phyloP scores from a whole-genome alignment of 2,888 invertebrate genomes.

The Lagria hirta region DNA sequence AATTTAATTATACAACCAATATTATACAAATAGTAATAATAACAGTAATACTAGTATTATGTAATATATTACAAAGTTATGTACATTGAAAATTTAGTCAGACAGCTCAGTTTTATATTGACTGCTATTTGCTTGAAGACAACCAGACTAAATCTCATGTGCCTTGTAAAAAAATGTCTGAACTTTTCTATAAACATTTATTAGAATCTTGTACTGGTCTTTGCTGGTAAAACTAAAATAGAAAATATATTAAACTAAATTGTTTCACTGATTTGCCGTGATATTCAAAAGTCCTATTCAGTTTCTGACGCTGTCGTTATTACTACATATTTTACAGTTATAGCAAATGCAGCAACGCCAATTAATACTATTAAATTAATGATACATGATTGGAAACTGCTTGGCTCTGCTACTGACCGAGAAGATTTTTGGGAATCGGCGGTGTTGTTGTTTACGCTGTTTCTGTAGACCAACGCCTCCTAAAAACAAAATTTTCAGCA shows the following conservation, averaged over 20 bases:
- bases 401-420: slow-evolving; percentile 59
- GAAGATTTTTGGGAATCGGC: slow-evolving; percentile 40
- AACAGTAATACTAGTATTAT: slow-evolving; percentile 23
- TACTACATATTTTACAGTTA: slow-evolving; percentile 90
- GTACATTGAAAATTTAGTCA: slow-evolving; percentile 18
- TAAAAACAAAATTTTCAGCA: slow-evolving; percentile 23
- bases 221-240: slow-evolving; percentile 27
- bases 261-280: slow-evolving; percentile 1
- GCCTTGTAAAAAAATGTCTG: slow-evolving; percentile 19
- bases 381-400: slow-evolving; percentile 75
- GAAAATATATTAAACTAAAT: slow-evolving; percentile 27
- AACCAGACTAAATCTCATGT: slow-evolving; percentile 11
- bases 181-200: slow-evolving; percentile 19
- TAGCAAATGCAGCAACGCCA: slow-evolving; percentile 89
- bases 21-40: slow-evolving; percentile 20
- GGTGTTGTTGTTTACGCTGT: slow-evolving; percentile 39
- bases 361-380: slow-evolving; percentile 86
- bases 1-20: slow-evolving; percentile 11
- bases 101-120: too few relatives aligned
- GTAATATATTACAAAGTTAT: slow-evolving; percentile 26
- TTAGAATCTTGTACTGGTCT: slow-evolving; percentile 16
- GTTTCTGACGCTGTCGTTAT: slow-evolving; percentile 67
- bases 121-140: slow-evolving; percentile 4
- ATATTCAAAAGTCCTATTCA: slow-evolving; percentile 34
- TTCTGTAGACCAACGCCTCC: slow-evolving; percentile 47